Evolutionary conservation across 1,140 invertebrate genomes (phyloP).

Genomic region (Penaeus chinensis): DNA sequence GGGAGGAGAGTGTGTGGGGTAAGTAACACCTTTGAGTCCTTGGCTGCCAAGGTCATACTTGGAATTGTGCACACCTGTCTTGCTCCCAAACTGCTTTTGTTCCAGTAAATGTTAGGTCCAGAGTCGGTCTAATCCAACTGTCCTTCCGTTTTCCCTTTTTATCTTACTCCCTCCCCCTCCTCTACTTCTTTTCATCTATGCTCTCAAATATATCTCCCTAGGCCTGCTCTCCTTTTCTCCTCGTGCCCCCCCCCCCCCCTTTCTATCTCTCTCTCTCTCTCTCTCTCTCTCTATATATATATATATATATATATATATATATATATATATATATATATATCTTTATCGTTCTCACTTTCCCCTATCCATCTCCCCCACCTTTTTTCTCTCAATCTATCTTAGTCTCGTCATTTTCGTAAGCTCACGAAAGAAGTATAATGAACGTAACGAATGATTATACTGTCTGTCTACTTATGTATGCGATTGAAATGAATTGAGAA

Average conservation of each 20-base stretch:
- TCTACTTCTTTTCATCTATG: not conserved
- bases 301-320: too few species aligned
- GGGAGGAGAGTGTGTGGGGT: too few species aligned
- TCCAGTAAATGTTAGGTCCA: too few species aligned
- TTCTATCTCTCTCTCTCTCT: conserved; percentile 2
- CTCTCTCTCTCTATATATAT: not conserved
- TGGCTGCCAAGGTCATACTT: too few species aligned
- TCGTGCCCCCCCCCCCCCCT: not conserved
- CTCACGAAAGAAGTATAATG: too few species aligned
- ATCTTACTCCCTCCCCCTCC: not conserved
- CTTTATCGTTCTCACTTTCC: not conserved
- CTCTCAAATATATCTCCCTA: not conserved
- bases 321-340: not conserved
- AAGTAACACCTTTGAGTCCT: too few species aligned
- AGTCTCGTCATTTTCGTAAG: not conserved
- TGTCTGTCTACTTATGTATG: too few species aligned
- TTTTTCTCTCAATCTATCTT: not conserved
- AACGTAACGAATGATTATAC: too few species aligned
- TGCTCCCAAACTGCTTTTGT: too few species aligned
- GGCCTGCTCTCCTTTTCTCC: not conserved
- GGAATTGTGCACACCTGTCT: too few species aligned
- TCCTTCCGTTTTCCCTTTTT: not conserved
- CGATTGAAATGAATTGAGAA: too few species aligned
- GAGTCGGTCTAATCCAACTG: not conserved
- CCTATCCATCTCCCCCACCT: not conserved